Base-by-base conservation (phyloP, 1,140 invertebrate genomes). In the Acromyrmex heyeri region DNA sequence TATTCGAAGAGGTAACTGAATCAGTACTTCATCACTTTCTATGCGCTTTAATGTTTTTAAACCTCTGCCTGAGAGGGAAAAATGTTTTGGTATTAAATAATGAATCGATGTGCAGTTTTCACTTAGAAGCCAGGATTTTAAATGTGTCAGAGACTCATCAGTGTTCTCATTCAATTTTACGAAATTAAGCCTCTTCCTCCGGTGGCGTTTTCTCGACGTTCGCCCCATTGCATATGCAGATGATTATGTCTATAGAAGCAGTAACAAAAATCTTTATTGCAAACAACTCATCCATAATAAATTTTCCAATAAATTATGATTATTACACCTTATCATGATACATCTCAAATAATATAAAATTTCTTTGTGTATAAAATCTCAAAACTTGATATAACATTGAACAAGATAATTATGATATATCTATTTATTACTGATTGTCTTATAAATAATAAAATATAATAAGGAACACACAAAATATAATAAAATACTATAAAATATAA, bases 21-120 rank as follows among this genome's bases (percentile, higher is more conserved):
- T 94, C 14, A 97, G 90, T 79, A 95, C 90, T 86, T 96, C 95
- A 83, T 96, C 95, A 16, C 92, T 65, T 59, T 89, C 76, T 70
- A 97, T 95, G 77, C 92, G 90, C 79, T 94, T 95, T 86, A 96
- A 95, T 14, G 96, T 95, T 91, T 96, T 95, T 50, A 97, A 94
- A 30, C 97, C 97, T 88, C 97, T 93, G 27, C 96, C 96, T 55
- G 96, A 96, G 27, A 94, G 93, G 86, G 94, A 79, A 92, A 96
- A 96, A 57, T 95, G 78, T n/a, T 94, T 93, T 59, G 96, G 91
- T 50, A 91, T 86, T 62, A 96, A 91, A 86, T 95, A 93, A 86
- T 93, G 93, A 83, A 94, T 95, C 21, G 94, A 90, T 48, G 89
- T 90, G 86, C 95, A 94, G 82, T 94, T 94, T 81, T 95, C 87